Evolutionary conservation across 23 tunicate species (phyloP).

Genomic region (Oikopleura dioica): DNA sequence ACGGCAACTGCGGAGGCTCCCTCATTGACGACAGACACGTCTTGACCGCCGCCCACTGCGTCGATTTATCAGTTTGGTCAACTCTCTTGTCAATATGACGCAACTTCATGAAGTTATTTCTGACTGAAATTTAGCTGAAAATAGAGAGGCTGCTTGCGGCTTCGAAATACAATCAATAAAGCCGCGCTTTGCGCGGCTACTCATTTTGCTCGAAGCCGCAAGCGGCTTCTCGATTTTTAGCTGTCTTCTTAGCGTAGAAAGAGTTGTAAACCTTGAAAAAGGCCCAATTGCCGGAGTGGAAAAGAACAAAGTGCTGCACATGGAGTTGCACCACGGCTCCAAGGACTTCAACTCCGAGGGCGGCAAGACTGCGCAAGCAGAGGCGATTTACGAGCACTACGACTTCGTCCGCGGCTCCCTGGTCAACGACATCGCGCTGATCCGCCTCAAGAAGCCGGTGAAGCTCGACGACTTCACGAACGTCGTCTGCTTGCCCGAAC

Average conservation of each 20-base stretch:
- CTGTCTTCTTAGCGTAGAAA: too few species aligned
- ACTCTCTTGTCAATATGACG: too few species aligned
- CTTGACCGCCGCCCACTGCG: background rate
- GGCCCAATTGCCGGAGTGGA: background rate
- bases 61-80: background rate
- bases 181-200: too few species aligned
- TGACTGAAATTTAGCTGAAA: too few species aligned
- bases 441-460: background rate
- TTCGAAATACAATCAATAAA: too few species aligned
- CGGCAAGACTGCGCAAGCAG: background rate
- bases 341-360: background rate
- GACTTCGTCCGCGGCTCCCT: background rate
- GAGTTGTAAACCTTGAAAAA: too few species aligned
- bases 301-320: background rate
- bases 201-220: too few species aligned
- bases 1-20: background rate
- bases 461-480: background rate
- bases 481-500: background rate
- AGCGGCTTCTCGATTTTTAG: too few species aligned
- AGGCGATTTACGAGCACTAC: background rate
- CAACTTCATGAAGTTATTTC: too few species aligned
- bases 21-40: conserved; percentile 4
- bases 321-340: background rate
- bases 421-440: background rate
- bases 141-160: too few species aligned